Base-by-base conservation (phyloP, 2,888 invertebrate genomes). In the Synanthedon myopaeformis region DNA sequence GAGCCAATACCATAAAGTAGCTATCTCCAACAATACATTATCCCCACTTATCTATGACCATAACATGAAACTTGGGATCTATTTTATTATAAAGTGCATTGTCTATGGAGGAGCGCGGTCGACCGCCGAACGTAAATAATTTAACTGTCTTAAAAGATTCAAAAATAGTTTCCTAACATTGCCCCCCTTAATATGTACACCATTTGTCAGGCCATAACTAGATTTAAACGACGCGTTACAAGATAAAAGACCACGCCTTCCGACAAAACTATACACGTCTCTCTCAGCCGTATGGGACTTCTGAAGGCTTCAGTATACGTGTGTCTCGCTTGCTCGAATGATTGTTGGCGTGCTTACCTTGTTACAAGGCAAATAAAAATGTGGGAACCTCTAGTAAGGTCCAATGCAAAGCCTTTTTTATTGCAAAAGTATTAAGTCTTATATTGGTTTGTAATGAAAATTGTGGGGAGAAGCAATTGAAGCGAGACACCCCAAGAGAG, bases 101-200 rank as follows among this genome's bases (percentile, higher is more conserved):
- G 86, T 85, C 85, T 77, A 75, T 73, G 68, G 75, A 78, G 72
- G 72, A 80, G 80, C 73, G 69, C 76, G 80, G 79, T 76, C 76
- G 77, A 79, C 84, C 82, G 67, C 74, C 72, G 74, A 76, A 79
- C 79, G 76, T 87, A 87, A 87, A 87, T 86, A 86, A 86, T 87
- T 86, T 85, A 87, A 83, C 82, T 83, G 85, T 87, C 86, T 87
- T 87, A 87, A 87, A 87, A 87, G 86, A 87, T 87, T 87, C 87
- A 87, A 87, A 87, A 87, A 87, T 87, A 87, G 87, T 87, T 84
- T 86, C 78, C 85, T 85, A 83, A 85, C 86, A 83, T 83, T 82
- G 82, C 86, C 87, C 85, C 83, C 84, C 82, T 80, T 84, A 84
- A 86, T 86, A 85, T 84, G 85, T 84, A 82, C 82, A 85, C 87